These are phyloP conservation scores for Chamaetylas fuelleborni DNA, from an alignment of 2,113 vertebrate genomes.

Conservation along the genomic window DNA sequence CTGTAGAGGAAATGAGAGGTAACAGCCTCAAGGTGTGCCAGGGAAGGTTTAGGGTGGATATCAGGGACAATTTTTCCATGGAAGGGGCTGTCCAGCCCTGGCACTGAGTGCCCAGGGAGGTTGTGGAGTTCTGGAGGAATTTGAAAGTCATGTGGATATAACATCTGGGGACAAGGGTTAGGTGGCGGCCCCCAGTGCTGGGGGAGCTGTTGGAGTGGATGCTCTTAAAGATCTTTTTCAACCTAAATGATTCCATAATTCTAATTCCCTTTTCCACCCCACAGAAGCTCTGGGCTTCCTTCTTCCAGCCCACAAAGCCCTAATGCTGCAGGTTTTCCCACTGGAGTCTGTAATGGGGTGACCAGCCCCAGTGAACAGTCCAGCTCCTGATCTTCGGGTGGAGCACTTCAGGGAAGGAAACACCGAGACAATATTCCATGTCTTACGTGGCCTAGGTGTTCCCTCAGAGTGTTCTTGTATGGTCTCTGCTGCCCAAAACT, in stretches of 20 bases:
- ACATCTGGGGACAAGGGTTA: not conserved
- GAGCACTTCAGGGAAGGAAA: not conserved
- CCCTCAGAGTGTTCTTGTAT: not conserved
- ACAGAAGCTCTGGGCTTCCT: not conserved
- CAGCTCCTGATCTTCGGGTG: fast-evolving
- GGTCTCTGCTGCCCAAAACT: not conserved
- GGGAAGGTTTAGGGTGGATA: not conserved
- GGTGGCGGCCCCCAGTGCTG: not conserved
- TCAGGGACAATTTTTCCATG: not conserved
- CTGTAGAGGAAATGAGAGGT: not conserved
- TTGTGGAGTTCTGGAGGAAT: not conserved
- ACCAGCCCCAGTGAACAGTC: not conserved
- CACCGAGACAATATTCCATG: fast-evolving
- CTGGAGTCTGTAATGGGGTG: not conserved
- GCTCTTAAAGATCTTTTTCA: not conserved
- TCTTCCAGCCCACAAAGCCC: not conserved
- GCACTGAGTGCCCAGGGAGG: not conserved
- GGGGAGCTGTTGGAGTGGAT: not conserved
- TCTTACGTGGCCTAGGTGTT: too few relatives aligned
- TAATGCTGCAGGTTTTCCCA: not conserved
- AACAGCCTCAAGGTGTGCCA: not conserved
- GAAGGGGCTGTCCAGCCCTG: not conserved
- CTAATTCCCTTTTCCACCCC: not conserved
- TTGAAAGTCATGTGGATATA: not conserved
- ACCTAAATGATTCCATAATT: not conserved